A percentile compares a stretch with the other conserved stretches of the same genome.
These are phyloP conservation scores for Marisa cornuarietis DNA, from an alignment of 1,140 invertebrate species.

Conservation along the genomic window DNA sequence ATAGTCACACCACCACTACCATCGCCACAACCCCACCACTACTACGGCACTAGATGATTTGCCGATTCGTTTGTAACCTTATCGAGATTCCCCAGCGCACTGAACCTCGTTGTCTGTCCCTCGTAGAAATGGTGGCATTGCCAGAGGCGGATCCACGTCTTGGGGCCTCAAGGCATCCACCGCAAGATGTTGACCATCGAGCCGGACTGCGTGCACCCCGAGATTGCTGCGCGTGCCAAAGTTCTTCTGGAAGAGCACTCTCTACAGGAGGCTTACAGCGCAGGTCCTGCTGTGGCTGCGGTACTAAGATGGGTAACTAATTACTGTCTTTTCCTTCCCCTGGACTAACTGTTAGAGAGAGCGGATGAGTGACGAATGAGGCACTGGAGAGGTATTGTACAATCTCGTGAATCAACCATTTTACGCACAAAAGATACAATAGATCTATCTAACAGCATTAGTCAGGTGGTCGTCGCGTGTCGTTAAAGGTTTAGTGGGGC, in stretches of 20 bases:
- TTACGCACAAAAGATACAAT: too few relatives aligned
- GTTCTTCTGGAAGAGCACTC: constrained; percentile 23
- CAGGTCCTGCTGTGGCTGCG: constrained; percentile 16
- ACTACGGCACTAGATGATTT: too few relatives aligned
- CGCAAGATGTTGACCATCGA: constrained; percentile 16
- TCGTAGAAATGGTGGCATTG: constrained; percentile 27
- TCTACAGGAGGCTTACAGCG: not conserved
- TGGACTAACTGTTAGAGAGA: not conserved
- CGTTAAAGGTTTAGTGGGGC: not conserved
- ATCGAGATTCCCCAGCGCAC: too few relatives aligned
- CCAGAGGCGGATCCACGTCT: constrained; percentile 13
- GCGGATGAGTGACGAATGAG: too few relatives aligned
- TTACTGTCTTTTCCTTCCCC: too few relatives aligned
- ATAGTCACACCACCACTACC: too few relatives aligned
- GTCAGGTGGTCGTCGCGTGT: not conserved
- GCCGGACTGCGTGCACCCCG: constrained; percentile 20
- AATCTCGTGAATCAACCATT: too few relatives aligned
- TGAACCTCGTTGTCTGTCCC: not conserved
- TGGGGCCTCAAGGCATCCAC: constrained; percentile 18
- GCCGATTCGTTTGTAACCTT: too few relatives aligned
- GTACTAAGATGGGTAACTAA: constrained; percentile 27
- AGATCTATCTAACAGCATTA: not conserved
- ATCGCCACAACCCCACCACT: too few relatives aligned
- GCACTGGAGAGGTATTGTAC: too few relatives aligned
- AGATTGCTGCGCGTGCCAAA: constrained; percentile 24